These are phyloP conservation scores for Heteromormyrus szaboi DNA, from an alignment of 2,797 vertebrate genomes.

Conservation along the genomic window DNA sequence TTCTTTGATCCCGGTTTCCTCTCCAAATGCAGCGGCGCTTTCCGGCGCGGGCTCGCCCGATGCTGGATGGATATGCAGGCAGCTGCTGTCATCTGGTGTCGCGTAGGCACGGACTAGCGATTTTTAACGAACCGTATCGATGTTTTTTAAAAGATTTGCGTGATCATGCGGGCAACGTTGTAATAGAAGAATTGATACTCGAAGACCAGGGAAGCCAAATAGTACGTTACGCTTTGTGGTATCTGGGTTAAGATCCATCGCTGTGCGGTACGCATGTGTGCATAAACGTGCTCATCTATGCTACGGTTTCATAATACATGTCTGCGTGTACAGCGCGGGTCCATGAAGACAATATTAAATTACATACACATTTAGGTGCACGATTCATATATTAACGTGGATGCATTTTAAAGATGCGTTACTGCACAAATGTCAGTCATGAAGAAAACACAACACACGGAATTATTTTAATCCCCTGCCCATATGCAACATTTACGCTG, in stretches of 20 bases:
- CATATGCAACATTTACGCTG: conserved; percentile 32
- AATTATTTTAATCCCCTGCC: conserved; percentile 40
- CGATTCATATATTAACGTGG: conserved; percentile 27
- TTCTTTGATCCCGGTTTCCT: conserved; percentile 27
- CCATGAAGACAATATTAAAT: conserved; percentile 42
- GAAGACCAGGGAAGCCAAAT: conserved; percentile 1
- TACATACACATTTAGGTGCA: conserved; percentile 37
- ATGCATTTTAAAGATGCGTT: conserved; percentile 35
- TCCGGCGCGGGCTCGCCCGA: neutral
- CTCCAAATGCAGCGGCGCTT: conserved; percentile 8
- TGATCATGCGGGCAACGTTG: conserved; percentile 29
- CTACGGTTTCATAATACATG: conserved; percentile 31
- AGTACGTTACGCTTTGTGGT: neutral
- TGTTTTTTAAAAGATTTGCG: conserved; percentile 31
- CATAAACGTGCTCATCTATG: conserved; percentile 27
- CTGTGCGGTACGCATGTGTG: conserved; percentile 17
- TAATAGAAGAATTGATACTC: conserved; percentile 21
- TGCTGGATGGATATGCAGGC: conserved; percentile 25
- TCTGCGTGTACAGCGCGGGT: conserved; percentile 30
- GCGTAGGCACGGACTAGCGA: conserved; percentile 28
- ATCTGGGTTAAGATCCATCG: neutral
- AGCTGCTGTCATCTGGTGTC: conserved; percentile 16
- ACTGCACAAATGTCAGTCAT: conserved; percentile 50
- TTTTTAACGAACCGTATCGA: conserved; percentile 31
- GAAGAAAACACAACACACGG: conserved; percentile 40